Percentiles rank a stretch among this genome's conserved stretches.
Conservation (phyloP, 2,113 vertebrate species). For the Oceanodroma tethys region DNA sequence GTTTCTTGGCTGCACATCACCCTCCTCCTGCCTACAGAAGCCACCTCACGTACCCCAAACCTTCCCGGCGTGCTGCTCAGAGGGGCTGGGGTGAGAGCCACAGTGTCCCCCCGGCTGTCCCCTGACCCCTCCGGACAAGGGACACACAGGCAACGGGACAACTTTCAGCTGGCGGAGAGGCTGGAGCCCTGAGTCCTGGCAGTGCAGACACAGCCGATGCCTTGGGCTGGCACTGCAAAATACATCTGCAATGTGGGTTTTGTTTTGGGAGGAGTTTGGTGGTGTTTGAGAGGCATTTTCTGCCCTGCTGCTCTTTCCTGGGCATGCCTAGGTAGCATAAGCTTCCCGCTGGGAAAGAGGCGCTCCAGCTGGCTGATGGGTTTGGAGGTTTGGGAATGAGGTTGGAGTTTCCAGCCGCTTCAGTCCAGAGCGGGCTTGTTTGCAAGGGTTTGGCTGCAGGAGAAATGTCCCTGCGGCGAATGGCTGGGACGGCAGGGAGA, state of each 20-base stretch:
- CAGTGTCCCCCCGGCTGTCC: rapidly evolving
- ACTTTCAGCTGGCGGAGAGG: not conserved
- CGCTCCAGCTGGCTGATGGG: not conserved
- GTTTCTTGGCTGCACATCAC: not conserved
- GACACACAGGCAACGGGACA: rapidly evolving
- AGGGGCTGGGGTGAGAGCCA: not conserved
- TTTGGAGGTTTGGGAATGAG: not conserved
- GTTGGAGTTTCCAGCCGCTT: not conserved
- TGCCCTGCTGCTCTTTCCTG: not conserved
- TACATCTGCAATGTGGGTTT: not conserved
- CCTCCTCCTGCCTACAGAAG: not conserved
- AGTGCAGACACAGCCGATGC: not conserved
- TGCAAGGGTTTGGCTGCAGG: not conserved
- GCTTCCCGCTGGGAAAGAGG: not conserved
- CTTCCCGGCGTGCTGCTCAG: not conserved
- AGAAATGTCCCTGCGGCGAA: not conserved
- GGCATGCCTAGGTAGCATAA: not conserved
- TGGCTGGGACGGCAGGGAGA: not conserved
- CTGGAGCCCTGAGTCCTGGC: not conserved
- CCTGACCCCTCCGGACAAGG: not conserved
- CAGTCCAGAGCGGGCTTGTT: rapidly evolving
- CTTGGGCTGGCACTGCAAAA: not conserved
- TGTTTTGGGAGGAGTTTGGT: not conserved
- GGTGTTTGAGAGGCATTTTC: not conserved
- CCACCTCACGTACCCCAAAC: not conserved